These are phyloP conservation scores for Charaxes varanes DNA, from an alignment of 1,140 invertebrate genomes.

Conservation along the genomic window DNA sequence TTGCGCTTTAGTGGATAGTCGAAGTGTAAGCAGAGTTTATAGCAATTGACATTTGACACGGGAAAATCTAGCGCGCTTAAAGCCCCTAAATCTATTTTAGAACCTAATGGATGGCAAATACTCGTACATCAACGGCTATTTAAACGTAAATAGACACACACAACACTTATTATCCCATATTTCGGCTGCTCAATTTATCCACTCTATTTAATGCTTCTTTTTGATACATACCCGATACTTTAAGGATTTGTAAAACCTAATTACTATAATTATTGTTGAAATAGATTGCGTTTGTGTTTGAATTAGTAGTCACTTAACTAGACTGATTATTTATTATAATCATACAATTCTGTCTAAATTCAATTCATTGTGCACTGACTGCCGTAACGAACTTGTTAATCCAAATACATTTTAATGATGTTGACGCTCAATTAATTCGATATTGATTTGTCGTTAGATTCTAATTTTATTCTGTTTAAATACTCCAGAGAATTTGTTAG, in stretches of 20 bases:
- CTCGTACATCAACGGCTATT: too few species aligned
- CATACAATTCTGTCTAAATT: constrained; percentile 4
- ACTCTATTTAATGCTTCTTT: too few species aligned
- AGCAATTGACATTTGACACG: constrained; percentile 20
- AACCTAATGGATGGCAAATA: too few species aligned
- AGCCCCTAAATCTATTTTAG: not conserved
- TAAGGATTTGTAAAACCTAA: too few species aligned
- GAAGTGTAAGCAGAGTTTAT: constrained; percentile 16
- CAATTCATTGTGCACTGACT: constrained; percentile 12
- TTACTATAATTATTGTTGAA: too few species aligned
- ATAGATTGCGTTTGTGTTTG: too few species aligned
- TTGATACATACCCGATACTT: too few species aligned
- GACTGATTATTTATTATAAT: constrained; percentile 1
- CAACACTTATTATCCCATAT: too few species aligned
- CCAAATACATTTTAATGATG: constrained; percentile 21
- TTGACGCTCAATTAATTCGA: constrained; percentile 13
- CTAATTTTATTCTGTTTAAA: not conserved
- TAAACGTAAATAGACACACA: too few species aligned
- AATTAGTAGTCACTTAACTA: too few species aligned
- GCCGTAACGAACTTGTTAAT: constrained; percentile 19
- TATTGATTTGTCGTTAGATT: constrained; percentile 1
- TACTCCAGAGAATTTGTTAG: too few species aligned
- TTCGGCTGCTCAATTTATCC: too few species aligned
- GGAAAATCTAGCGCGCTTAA: constrained; percentile 7
- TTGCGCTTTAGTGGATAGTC: constrained; percentile 9